Evolutionary conservation across 2,888 invertebrate species (phyloP), one percentile per base, ranked within the genome.

Genomic region (Melieria crassipennis): DNA sequence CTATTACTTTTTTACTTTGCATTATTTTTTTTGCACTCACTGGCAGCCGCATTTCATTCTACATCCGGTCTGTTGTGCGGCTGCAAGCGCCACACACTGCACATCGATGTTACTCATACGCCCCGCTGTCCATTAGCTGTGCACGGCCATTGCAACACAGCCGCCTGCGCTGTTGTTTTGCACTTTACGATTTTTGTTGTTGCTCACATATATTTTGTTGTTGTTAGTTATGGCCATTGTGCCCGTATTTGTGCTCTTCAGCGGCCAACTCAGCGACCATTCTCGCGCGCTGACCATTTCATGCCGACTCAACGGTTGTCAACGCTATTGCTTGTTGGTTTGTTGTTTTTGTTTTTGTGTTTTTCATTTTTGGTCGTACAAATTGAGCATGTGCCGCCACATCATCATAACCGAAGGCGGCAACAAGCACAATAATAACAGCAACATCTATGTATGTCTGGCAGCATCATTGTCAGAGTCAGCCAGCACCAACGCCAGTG

Each of bases 241-340:
- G 30, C 30, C 30, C 1, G 45, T 60, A 60, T 45, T 60, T 60
- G 67, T 67, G 47, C 67, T 45, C 50, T 60, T 60, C 61, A 67
- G 45, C 43, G 9, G 11, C 50, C n/a, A 50, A 45, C 52, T 60
- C 61, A 67, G 45, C 43, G 9, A 13, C 50, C n/a, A 50, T 60
- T 48, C 67, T 52, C 43, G 42, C 52, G 60, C 42, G 30, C 30
- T 30, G 30, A 30, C 30, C 30, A 30, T 30, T 30, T 30, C 30
- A 30, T 30, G 30, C 42, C 42, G 42, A 13, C 13, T 50, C 57
- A 60, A 13, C 7, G 9, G 45, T 11, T 60, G 45, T 63, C 47
- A 63, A 30, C 47, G 47, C 10, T 63, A 13, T 62, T 62, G 46
- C 42, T 10, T 42, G 42, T 55, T 45, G 4, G 13, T 11, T 62